Evolutionary conservation across 2,888 invertebrate genomes (phyloP).

Genomic region (Nemoura dubitans): DNA sequence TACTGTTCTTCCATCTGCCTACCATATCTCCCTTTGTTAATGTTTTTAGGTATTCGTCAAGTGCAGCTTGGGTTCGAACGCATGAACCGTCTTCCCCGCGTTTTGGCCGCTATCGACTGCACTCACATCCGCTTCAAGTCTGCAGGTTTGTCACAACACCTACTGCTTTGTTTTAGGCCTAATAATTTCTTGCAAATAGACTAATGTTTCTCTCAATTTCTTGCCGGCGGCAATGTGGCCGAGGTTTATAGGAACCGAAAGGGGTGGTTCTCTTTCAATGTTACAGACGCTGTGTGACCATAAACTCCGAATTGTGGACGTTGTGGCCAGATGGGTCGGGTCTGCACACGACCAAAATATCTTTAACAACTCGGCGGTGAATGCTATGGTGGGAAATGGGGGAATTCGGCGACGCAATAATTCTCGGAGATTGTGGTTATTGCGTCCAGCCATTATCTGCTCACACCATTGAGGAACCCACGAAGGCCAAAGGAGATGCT

Average conservation of each 20-base stretch:
- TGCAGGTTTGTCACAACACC: conserved; percentile 36
- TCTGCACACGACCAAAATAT: conserved; percentile 43
- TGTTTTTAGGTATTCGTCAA: conserved; percentile 17
- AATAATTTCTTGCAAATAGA: background rate
- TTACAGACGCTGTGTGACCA: conserved; percentile 43
- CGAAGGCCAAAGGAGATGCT: conserved; percentile 8
- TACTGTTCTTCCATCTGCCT: too few species aligned
- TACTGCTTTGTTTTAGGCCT: background rate
- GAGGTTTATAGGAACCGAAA: conserved; percentile 44
- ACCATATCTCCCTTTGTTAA: too few species aligned
- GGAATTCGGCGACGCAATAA: conserved; percentile 46
- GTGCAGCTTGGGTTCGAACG: conserved; percentile 15
- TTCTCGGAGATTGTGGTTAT: conserved; percentile 43
- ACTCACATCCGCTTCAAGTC: conserved; percentile 42
- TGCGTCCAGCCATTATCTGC: background rate
- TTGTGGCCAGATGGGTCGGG: conserved; percentile 46
- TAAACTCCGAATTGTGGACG: conserved; percentile 34
- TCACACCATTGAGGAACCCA: conserved; percentile 40
- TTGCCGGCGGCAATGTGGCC: conserved; percentile 40
- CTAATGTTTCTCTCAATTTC: background rate
- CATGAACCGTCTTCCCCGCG: conserved; percentile 40
- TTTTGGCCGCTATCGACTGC: conserved; percentile 45
- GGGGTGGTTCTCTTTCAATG: conserved; percentile 47
- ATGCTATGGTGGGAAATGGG: conserved; percentile 35
- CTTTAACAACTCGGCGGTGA: conserved; percentile 39